These are phyloP conservation scores for Cosmia pyralina DNA, from an alignment of 2,888 invertebrate genomes.

Conservation along the genomic window DNA sequence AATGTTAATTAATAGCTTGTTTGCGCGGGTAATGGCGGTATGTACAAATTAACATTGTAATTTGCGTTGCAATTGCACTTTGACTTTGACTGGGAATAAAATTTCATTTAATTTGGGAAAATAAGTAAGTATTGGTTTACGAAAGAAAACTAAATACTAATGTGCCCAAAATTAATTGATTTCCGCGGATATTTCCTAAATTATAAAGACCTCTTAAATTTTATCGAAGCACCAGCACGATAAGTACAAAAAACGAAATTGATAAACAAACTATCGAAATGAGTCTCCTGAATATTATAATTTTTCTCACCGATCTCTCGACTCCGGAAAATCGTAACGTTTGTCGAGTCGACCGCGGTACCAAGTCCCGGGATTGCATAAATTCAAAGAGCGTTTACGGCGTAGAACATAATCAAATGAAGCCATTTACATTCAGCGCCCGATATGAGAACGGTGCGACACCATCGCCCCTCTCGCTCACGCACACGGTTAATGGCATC, in stretches of 20 bases:
- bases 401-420: conserved; percentile 87
- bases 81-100: conserved; percentile 1
- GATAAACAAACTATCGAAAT: conserved; percentile 25
- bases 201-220: background rate
- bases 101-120: background rate
- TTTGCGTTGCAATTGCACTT: conserved; percentile 19
- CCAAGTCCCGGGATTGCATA: conserved; percentile 82
- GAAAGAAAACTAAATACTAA: background rate
- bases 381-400: conserved; percentile 85
- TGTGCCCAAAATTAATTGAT: background rate
- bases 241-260: background rate
- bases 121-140: background rate
- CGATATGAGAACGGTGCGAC: conserved; percentile 76
- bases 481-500: conserved; percentile 84
- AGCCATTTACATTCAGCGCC: conserved; percentile 88
- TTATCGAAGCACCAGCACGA: background rate
- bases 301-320: conserved; percentile 54
- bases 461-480: conserved; percentile 77
- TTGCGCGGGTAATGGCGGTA: conserved; percentile 31
- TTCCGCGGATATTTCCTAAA: conserved; percentile 7
- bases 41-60: conserved; percentile 12
- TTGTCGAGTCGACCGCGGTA: conserved; percentile 73
- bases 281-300: conserved; percentile 45
- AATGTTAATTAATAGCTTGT: conserved; percentile 52
- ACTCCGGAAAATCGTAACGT: conserved; percentile 68